Percentiles rank a stretch among this genome's conserved stretches.
Evolutionary conservation across 2,888 invertebrate genomes (phyloP).

Genomic region (Lasioglossum figueresi): DNA sequence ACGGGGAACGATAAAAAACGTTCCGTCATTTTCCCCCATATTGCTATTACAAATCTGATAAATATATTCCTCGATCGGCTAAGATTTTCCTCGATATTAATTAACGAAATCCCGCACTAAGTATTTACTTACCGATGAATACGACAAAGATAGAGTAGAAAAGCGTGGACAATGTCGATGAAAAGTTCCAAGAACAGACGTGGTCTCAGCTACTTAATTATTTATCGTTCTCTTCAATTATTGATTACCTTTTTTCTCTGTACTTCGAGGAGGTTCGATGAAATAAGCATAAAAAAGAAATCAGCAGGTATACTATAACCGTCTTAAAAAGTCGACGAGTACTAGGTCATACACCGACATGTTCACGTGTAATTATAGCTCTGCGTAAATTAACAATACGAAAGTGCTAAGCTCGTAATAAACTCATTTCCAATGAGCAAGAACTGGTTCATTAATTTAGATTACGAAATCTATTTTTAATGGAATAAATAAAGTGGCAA

Average conservation of each 20-base stretch:
- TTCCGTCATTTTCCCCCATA: slow-evolving; percentile 30
- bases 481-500: background rate
- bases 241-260: background rate
- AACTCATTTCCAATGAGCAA: background rate
- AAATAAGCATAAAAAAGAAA: background rate
- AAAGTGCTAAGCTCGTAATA: background rate
- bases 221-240: background rate
- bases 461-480: background rate
- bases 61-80: background rate
- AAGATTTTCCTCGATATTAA: background rate
- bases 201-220: background rate
- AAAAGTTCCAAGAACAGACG: background rate
- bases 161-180: background rate
- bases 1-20: slow-evolving; percentile 29
- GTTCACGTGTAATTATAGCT: background rate
- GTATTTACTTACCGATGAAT: background rate
- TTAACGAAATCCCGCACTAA: background rate
- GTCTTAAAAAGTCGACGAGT: background rate
- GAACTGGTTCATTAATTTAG: background rate
- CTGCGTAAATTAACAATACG: background rate
- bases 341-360: background rate
- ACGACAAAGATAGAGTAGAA: background rate
- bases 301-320: background rate
- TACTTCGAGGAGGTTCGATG: background rate
- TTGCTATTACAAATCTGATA: slow-evolving; percentile 6